These are phyloP conservation scores for Aplidium turbinatum DNA, from an alignment of 23 tunicate genomes.

Conservation along the genomic window DNA sequence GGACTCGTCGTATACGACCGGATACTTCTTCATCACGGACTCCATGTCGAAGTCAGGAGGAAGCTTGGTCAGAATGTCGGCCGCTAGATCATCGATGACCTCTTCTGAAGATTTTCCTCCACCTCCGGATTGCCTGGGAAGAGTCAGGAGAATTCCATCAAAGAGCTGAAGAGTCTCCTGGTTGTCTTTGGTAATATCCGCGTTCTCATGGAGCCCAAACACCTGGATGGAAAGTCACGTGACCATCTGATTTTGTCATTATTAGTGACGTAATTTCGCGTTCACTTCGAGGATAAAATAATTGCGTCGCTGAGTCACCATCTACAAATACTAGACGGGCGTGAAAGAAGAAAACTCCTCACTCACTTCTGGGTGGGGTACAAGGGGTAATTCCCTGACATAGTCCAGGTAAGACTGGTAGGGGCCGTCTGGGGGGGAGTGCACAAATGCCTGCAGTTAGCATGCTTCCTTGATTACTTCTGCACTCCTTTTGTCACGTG, in stretches of 20 bases:
- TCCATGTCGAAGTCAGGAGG: constrained; percentile 92
- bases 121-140: constrained; percentile 89
- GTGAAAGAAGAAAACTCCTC: too few species aligned
- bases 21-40: constrained; percentile 87
- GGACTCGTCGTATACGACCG: constrained; percentile 87
- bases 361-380: constrained; percentile 93
- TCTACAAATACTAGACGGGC: too few species aligned
- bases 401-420: constrained; percentile 86
- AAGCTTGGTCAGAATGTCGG: constrained; percentile 84
- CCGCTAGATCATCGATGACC: constrained; percentile 78
- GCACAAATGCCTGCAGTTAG: too few species aligned
- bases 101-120: constrained; percentile 93
- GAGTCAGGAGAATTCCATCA: constrained; percentile 92
- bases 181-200: constrained; percentile 96
- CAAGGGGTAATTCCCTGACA: constrained; percentile 76
- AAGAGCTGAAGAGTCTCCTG: constrained; percentile 89
- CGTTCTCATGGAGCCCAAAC: constrained; percentile 97
- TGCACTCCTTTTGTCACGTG: too few species aligned
- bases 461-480: too few species aligned
- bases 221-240: constrained; percentile 65
- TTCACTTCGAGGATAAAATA: too few species aligned
- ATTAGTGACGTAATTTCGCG: too few species aligned
- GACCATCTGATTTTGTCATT: too few species aligned
- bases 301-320: too few species aligned
- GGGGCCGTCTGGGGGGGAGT: constrained; percentile 74